Base-by-base conservation (phyloP, 2,797 vertebrate genomes). In the Sciurus carolinensis region DNA sequence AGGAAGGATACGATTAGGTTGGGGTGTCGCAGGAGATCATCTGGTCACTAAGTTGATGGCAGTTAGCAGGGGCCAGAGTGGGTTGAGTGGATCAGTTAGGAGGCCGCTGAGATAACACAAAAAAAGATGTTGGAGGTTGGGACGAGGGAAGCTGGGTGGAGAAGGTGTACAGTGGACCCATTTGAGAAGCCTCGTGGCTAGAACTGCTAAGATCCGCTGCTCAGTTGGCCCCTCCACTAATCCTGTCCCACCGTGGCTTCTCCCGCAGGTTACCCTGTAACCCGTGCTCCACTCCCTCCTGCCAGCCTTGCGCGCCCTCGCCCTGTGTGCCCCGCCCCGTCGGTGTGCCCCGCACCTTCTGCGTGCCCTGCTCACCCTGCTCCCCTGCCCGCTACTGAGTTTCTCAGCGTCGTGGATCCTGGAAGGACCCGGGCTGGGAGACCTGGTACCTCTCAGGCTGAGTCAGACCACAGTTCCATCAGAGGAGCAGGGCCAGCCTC, bases 211-310 rank as follows among this genome's bases (percentile, higher is more conserved):
- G 62, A 52, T 30, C 11, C 22, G 73, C 26, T 22, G 3, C 3
- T 0, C 28, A 57, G 7, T 2, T 42, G 15, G 17, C 52, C 79
- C n/a, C 52, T 81, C 36, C 64, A 44, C 76, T 83, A 62, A 97
- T 26, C 33, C 59, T 30, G 26, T 1, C 33, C 42, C 33, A 0
- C 18, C 7, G 10, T 69, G 62, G 8, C 87, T 83, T 96, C 92
- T 90, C 76, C 42, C 0, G 1, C 87, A 98, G 97, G 93, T 26
- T 97, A 28, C 95, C 97, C 24, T n/a, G 77, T n/a, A 91, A 97
- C 47, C 97, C 97, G 0, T 90, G 97, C 71, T 72, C 97, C 1
- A 47, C 89, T 5, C 44, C 95, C 9, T 91, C 96, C 20, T 66
- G 89, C 22, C 39, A 57, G 1, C 71, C 94, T 9, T 90, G 94